phyloP scores from a whole-genome alignment of 2,888 invertebrate genomes.

The Limnephilus marmoratus region DNA sequence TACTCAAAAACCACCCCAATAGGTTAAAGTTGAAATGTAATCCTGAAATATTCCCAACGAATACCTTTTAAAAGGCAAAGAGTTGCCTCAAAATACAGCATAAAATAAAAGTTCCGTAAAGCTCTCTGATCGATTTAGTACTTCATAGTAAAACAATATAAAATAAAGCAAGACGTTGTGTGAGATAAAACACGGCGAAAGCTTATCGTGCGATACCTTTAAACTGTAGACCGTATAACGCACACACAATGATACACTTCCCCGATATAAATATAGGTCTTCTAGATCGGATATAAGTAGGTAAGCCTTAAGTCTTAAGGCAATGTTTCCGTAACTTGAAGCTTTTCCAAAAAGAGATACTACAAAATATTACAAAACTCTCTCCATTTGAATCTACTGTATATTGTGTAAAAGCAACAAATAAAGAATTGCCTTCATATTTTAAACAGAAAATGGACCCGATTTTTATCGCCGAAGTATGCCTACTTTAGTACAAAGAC shows the following conservation, averaged over 20 bases:
- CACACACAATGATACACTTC: background rate
- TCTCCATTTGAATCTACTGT: slow-evolving; percentile 48
- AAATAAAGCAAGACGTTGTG: background rate
- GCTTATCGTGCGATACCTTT: background rate
- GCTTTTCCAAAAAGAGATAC: slow-evolving; percentile 46
- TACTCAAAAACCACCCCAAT: background rate
- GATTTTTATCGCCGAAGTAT: slow-evolving; percentile 61
- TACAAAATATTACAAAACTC: slow-evolving; percentile 52
- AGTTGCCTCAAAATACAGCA: background rate
- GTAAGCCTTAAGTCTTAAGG: background rate
- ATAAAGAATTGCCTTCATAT: slow-evolving; percentile 60
- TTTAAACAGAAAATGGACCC: slow-evolving; percentile 60
- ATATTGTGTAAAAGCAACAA: slow-evolving; percentile 32
- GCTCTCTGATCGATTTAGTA: background rate
- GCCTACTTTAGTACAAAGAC: slow-evolving; percentile 59
- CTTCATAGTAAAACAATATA: background rate
- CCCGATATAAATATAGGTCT: background rate
- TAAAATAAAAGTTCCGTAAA: background rate
- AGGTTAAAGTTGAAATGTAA: background rate
- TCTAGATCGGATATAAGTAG: slow-evolving; percentile 5
- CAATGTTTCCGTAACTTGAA: slow-evolving; percentile 10
- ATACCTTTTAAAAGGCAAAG: background rate
- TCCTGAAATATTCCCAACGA: background rate
- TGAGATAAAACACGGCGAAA: background rate
- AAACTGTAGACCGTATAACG: background rate